Evolutionary conservation across 2,113 vertebrate species (phyloP).

Genomic region (Lycocorax pyrrhopterus): DNA sequence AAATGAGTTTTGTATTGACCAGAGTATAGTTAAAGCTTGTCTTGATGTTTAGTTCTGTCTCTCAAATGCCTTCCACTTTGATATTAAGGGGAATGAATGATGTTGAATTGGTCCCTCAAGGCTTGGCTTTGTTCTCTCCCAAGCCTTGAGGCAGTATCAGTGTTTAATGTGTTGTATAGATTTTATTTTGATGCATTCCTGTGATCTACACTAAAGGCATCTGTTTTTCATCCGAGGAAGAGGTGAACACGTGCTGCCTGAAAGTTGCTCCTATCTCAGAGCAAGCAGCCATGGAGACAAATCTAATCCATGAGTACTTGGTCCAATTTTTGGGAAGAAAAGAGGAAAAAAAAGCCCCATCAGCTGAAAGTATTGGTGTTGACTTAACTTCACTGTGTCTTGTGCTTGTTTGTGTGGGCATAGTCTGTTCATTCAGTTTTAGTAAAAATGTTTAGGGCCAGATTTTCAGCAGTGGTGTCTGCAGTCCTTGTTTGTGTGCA

Average conservation of each 20-base stretch:
- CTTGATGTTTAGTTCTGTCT: slow-evolving; percentile 66
- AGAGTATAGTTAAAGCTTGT: slow-evolving; percentile 79
- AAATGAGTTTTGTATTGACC: slow-evolving; percentile 55
- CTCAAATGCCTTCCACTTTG: slow-evolving; percentile 53
- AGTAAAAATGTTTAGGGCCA: slow-evolving; percentile 31
- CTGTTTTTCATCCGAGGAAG: slow-evolving; percentile 26
- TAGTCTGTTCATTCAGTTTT: slow-evolving; percentile 45
- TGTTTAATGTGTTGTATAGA: slow-evolving; percentile 16
- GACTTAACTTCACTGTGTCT: slow-evolving; percentile 43
- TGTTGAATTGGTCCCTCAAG: slow-evolving; percentile 13
- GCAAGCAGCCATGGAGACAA: slow-evolving; percentile 5
- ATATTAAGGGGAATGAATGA: slow-evolving; percentile 6
- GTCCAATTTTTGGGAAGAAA: background rate
- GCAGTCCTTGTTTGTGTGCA: background rate
- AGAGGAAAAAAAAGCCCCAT: background rate
- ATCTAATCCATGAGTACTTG: background rate
- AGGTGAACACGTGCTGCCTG: slow-evolving; percentile 38
- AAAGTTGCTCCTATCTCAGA: background rate
- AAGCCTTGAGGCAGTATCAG: slow-evolving; percentile 24
- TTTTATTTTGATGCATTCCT: slow-evolving; percentile 56
- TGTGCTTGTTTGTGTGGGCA: slow-evolving; percentile 58
- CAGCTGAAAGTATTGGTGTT: slow-evolving; percentile 48
- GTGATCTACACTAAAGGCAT: background rate
- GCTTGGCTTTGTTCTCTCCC: slow-evolving; percentile 25
- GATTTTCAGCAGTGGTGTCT: slow-evolving; percentile 13